Evolutionary conservation across 1,140 invertebrate genomes (phyloP).

Genomic region (Drosophila ogumai): DNA sequence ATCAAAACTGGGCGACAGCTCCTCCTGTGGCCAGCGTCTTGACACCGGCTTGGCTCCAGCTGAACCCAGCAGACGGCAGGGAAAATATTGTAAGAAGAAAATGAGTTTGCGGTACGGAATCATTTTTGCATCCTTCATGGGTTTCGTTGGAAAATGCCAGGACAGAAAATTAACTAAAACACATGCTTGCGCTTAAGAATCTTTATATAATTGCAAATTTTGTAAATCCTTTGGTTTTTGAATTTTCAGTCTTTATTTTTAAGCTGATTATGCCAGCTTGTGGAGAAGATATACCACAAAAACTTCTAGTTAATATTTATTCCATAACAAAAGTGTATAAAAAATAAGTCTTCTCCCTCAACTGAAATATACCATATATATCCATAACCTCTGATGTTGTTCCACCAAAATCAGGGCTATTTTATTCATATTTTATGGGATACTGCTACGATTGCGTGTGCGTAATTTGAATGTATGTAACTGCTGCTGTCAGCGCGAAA

Average conservation of each 20-base stretch:
- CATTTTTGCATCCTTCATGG: constrained; percentile 8
- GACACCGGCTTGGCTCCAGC: constrained; percentile 24
- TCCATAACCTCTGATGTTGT: background rate
- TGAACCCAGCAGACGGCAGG: background rate
- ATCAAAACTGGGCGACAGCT: constrained; percentile 60
- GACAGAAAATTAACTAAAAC: background rate
- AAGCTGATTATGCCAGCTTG: too few relatives aligned
- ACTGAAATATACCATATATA: background rate
- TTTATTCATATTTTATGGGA: constrained; percentile 42
- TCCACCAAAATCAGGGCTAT: constrained; percentile 16
- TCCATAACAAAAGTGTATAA: background rate
- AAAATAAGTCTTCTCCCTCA: background rate
- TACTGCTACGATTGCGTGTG: constrained; percentile 38
- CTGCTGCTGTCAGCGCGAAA: constrained; percentile 75
- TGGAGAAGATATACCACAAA: too few relatives aligned
- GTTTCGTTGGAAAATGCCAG: background rate
- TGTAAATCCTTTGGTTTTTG: too few relatives aligned
- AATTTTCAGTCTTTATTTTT: too few relatives aligned
- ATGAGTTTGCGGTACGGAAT: constrained; percentile 34
- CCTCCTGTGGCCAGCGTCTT: constrained; percentile 33
- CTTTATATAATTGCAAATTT: background rate
- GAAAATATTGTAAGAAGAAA: constrained; percentile 46
- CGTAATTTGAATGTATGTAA: constrained; percentile 61
- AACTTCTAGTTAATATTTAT: background rate
- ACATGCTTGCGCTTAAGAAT: too few relatives aligned